phyloP scores from a whole-genome alignment of 2,113 vertebrate genomes.

The Rhabdomys dilectus region DNA sequence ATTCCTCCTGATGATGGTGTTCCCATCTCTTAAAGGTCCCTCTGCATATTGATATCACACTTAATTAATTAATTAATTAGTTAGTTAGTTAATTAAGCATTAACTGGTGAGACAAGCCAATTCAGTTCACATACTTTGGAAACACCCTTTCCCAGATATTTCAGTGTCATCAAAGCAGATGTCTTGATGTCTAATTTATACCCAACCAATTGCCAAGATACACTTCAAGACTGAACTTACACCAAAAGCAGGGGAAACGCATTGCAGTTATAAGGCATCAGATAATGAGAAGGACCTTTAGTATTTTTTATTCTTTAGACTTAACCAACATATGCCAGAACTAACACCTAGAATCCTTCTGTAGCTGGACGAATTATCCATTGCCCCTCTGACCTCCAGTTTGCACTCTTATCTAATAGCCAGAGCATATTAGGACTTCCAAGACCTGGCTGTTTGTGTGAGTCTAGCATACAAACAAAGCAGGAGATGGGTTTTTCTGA shows the following conservation, averaged over 20 bases:
- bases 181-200: neutral
- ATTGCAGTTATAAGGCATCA: neutral
- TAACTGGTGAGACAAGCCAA: neutral
- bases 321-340: neutral
- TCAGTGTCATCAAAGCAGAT: neutral
- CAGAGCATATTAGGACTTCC: no score
- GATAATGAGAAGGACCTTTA: neutral
- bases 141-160: neutral
- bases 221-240: neutral
- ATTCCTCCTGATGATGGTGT: neutral
- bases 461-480: neutral
- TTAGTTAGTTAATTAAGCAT: neutral
- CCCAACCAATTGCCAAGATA: neutral
- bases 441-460: neutral
- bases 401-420: neutral
- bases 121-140: neutral
- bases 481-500: neutral
- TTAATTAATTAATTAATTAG: no score
- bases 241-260: neutral
- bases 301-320: neutral
- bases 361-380: neutral
- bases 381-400: neutral
- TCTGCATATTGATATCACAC: no score
- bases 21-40: neutral
- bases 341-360: neutral